Evolutionary conservation across 2,888 invertebrate genomes (phyloP).

Genomic region (Drosophila ezoana): DNA sequence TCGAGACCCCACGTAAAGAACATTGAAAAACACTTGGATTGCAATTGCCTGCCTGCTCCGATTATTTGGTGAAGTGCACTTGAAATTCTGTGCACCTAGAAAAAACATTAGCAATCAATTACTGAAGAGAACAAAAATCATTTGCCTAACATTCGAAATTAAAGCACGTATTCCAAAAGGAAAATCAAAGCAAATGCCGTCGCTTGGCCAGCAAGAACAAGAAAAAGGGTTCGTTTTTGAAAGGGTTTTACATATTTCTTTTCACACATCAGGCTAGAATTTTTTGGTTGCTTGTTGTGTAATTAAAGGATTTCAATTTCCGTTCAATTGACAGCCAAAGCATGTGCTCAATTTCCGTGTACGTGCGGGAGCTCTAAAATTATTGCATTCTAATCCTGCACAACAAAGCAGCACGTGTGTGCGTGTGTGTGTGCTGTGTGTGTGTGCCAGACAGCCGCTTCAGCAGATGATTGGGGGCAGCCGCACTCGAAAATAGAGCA

Average conservation of each 20-base stretch:
- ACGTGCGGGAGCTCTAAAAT: constrained; percentile 45
- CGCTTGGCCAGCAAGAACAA: background rate
- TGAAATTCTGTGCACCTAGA: constrained; percentile 5
- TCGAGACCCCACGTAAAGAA: constrained; percentile 27
- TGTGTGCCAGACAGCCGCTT: constrained; percentile 29
- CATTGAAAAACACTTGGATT: constrained; percentile 21
- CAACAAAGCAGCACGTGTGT: constrained; percentile 41
- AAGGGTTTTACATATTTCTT: constrained; percentile 5
- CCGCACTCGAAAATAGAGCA: constrained; percentile 69
- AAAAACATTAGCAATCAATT: constrained; percentile 38
- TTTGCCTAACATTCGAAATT: constrained; percentile 19
- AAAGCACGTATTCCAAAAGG: constrained; percentile 16
- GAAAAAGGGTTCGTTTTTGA: constrained; percentile 26
- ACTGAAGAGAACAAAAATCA: constrained; percentile 1
- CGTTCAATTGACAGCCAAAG: constrained; percentile 44
- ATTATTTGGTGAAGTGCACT: constrained; percentile 39
- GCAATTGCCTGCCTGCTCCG: constrained; percentile 10
- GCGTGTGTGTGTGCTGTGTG: constrained; percentile 11
- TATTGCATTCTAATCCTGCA: constrained; percentile 45
- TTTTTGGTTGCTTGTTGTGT: constrained; percentile 4
- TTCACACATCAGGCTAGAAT: background rate
- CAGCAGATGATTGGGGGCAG: constrained; percentile 33
- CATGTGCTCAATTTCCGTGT: constrained; percentile 60
- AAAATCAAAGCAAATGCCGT: constrained; percentile 48
- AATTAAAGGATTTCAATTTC: constrained; percentile 70